A percentile compares a stretch with the other conserved stretches of the same genome.
Conservation (phyloP, 2,888 invertebrate genomes). For the Macaria notata region DNA sequence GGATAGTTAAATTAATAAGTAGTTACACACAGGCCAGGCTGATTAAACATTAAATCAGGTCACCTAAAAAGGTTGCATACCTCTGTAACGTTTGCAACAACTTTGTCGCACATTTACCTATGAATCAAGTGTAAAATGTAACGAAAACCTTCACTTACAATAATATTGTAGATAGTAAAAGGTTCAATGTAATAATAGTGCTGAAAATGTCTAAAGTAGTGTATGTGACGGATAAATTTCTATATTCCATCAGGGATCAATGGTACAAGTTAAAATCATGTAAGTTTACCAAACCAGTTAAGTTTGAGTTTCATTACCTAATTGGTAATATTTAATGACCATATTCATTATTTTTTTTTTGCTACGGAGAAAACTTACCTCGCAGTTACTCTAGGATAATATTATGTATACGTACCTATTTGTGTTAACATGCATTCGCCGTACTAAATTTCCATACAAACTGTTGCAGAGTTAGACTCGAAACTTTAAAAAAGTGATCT, state of each 20-base stretch:
- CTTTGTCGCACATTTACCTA: constrained; percentile 14
- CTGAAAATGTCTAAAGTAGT: constrained; percentile 58
- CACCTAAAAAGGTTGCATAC: constrained; percentile 25
- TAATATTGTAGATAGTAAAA: not conserved
- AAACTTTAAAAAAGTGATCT: too few relatives aligned
- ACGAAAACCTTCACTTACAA: not conserved
- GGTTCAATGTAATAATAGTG: not conserved
- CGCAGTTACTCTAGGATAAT: too few relatives aligned
- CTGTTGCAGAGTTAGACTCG: too few relatives aligned
- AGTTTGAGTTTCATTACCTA: too few relatives aligned
- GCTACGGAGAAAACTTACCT: too few relatives aligned
- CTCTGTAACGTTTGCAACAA: constrained; percentile 14
- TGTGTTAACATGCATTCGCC: too few relatives aligned
- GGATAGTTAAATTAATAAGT: too few relatives aligned
- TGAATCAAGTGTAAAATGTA: constrained; percentile 15
- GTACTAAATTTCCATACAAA: too few relatives aligned
- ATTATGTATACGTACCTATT: too few relatives aligned
- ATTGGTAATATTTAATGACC: too few relatives aligned
- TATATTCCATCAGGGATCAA: constrained; percentile 52
- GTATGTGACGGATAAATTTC: constrained; percentile 46
- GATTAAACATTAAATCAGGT: constrained; percentile 7
- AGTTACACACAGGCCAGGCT: too few relatives aligned
- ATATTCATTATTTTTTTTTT: too few relatives aligned
- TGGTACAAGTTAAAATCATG: constrained; percentile 69
- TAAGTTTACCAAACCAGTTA: constrained; percentile 45